Base-by-base conservation (phyloP, 2,888 invertebrate species). In the Tanypteryx hageni region DNA sequence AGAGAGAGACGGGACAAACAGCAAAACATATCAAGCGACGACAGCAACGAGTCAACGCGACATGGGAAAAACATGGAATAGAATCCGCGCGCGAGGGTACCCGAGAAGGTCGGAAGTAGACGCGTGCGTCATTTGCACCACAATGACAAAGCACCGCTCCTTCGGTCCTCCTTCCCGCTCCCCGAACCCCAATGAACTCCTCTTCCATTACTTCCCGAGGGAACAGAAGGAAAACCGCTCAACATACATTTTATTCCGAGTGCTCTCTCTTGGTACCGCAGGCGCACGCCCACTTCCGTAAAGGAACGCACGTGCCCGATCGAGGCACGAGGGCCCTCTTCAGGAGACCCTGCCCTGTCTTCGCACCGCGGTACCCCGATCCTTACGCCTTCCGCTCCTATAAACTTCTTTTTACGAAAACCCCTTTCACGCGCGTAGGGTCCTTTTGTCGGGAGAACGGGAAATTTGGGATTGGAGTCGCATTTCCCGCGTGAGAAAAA, bases 111-210 rank as follows among this genome's bases (percentile, higher is more conserved):
- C 64, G 16, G 44, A 18, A 3, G n/a, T n/a, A 18, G 83, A n/a
- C 83, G 89, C 89, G 89, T 89, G 89, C 89, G 27, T 61, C 16
- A 89, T 89, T 89, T 89, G 89, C 89, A 89, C 61, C 89, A 89
- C 89, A 89, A 89, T 44, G 64, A 44, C 44, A 44, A 9, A 18
- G 11, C 58, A 9, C 61, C 44, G 31, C 61, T 16, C 22, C 27
- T 14, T 44, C 9, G 56, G 18, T 83, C 13, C 83, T 18, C 4
- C 56, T 7, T 83, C 13, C 83, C 16, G 56, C 56, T 7, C 56
- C 9, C 14, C 16, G 14, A 44, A 56, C 83, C 13, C 82, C 0
- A 89, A 27, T 18, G 10, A 8, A 59, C 31, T 14, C 18, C 86
- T 57, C 3, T 5, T 11, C 59, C 0, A 44, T 61, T 18, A 14